These are phyloP conservation scores for Drosophila cognata DNA, from an alignment of 2,888 invertebrate genomes.

Conservation along the genomic window DNA sequence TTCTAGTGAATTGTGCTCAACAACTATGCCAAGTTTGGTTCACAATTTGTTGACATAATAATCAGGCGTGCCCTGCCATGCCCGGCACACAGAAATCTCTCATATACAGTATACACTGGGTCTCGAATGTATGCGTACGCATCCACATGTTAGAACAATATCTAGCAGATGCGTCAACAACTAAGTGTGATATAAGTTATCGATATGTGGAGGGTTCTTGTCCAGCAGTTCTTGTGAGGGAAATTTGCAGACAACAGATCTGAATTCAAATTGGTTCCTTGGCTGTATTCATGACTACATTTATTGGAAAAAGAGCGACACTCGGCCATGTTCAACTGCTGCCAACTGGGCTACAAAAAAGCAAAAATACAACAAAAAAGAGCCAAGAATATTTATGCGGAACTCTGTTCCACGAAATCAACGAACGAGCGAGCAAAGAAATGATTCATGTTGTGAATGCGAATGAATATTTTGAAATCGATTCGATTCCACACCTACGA, in stretches of 20 bases:
- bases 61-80: slow-evolving; percentile 41
- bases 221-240: background rate
- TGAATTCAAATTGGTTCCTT: background rate
- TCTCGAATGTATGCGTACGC: slow-evolving; percentile 6
- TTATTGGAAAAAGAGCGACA: slow-evolving; percentile 15
- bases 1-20: slow-evolving; percentile 41
- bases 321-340: slow-evolving; percentile 16
- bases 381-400: slow-evolving; percentile 59
- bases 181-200: background rate
- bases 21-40: slow-evolving; percentile 68
- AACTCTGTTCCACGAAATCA: slow-evolving; percentile 44
- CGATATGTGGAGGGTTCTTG: background rate
- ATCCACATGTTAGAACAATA: background rate
- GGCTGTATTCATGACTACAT: slow-evolving; percentile 15
- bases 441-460: slow-evolving; percentile 58
- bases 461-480: slow-evolving; percentile 62
- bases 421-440: slow-evolving; percentile 35
- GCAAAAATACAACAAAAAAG: background rate
- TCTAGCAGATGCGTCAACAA: background rate
- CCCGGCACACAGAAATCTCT: slow-evolving; percentile 25
- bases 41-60: slow-evolving; percentile 78
- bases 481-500: slow-evolving; percentile 60
- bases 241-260: background rate
- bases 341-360: slow-evolving; percentile 10
- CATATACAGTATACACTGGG: slow-evolving; percentile 18